Conservation (phyloP, 2,797 vertebrate genomes). For the Megalops cyprinoides region DNA sequence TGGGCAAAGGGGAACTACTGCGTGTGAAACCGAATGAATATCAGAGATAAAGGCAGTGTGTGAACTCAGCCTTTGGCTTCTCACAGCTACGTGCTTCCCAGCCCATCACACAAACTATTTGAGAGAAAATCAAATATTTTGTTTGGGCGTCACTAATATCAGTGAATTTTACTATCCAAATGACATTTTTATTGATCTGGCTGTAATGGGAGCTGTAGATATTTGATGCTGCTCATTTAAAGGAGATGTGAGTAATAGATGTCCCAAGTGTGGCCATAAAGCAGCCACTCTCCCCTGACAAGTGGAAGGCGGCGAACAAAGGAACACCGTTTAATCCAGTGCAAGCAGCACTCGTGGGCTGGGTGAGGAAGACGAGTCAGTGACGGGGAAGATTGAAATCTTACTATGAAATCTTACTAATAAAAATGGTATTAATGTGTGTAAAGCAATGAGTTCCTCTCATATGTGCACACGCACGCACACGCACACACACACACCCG, state of each 20-base stretch:
- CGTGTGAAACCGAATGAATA: slow-evolving; percentile 81
- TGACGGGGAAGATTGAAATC: neutral
- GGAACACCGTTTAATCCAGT: slow-evolving; percentile 85
- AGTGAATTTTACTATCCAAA: slow-evolving; percentile 93
- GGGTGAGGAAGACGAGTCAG: slow-evolving; percentile 32
- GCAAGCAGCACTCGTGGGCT: slow-evolving; percentile 76
- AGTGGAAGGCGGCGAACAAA: slow-evolving; percentile 70
- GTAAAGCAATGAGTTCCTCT: slow-evolving; percentile 9
- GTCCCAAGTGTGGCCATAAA: slow-evolving; percentile 91
- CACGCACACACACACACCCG: neutral
- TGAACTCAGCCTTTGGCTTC: slow-evolving; percentile 70
- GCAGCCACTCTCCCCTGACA: slow-evolving; percentile 77
- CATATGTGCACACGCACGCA: slow-evolving; percentile 7
- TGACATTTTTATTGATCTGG: slow-evolving; percentile 88
- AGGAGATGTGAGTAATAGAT: slow-evolving; percentile 97
- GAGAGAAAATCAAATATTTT: slow-evolving; percentile 97
- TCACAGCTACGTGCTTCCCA: slow-evolving; percentile 10
- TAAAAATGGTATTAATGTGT: neutral
- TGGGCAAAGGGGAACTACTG: slow-evolving; percentile 78
- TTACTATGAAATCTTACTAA: neutral
- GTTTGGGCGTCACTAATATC: slow-evolving; percentile 95
- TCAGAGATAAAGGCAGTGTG: slow-evolving; percentile 84
- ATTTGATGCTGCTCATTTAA: slow-evolving; percentile 98
- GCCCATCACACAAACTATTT: slow-evolving; percentile 83
- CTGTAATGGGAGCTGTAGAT: slow-evolving; percentile 93